Conservation (phyloP, 2,888 invertebrate genomes). For the Athalia rosae region DNA sequence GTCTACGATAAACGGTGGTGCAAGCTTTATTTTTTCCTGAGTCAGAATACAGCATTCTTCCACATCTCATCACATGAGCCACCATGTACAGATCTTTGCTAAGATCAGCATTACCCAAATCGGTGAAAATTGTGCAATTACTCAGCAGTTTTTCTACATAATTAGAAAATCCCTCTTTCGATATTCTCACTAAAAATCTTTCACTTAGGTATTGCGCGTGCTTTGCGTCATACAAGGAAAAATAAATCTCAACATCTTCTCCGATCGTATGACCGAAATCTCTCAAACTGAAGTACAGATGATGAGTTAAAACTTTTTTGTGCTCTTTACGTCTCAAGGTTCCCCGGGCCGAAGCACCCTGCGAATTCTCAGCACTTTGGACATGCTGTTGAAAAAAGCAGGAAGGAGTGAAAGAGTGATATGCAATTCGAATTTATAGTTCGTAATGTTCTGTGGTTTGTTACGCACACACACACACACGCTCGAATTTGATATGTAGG, state of each 20-base stretch:
- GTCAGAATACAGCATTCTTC: constrained; percentile 85
- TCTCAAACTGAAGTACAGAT: constrained; percentile 90
- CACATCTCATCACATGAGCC: constrained; percentile 92
- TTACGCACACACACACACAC: background rate
- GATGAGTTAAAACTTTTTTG: constrained; percentile 81
- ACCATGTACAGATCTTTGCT: constrained; percentile 91
- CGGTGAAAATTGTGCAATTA: constrained; percentile 92
- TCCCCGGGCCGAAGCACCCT: constrained; percentile 75
- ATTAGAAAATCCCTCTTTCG: constrained; percentile 92
- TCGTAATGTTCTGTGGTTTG: background rate
- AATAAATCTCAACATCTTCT: constrained; percentile 91
- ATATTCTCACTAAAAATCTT: constrained; percentile 90
- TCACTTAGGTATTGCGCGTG: constrained; percentile 89
- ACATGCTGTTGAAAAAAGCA: constrained; percentile 72
- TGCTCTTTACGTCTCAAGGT: constrained; percentile 77
- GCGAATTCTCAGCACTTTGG: constrained; percentile 76
- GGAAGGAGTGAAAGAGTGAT: too few species aligned
- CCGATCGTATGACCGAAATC: constrained; percentile 91
- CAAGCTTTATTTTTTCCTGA: constrained; percentile 72
- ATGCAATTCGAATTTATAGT: too few species aligned
- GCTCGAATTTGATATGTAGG: background rate
- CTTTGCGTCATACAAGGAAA: constrained; percentile 89
- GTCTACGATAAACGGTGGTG: constrained; percentile 80
- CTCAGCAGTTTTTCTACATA: constrained; percentile 91
- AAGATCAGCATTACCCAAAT: constrained; percentile 88